These are phyloP conservation scores for Halcyon badia DNA, from an alignment of 2,797 vertebrate genomes.

Conservation along the genomic window DNA sequence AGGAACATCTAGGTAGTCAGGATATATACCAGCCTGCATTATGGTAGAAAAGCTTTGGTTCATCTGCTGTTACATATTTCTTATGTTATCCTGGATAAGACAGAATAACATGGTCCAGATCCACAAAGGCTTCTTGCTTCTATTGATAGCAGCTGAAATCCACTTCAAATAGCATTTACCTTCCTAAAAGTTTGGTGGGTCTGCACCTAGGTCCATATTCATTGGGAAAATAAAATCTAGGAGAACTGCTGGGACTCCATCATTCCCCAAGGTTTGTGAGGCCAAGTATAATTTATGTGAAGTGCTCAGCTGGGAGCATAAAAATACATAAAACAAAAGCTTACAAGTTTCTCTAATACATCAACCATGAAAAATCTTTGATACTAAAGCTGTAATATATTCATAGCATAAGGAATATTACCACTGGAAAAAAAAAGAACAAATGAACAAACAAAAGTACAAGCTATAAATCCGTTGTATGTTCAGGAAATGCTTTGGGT, in stretches of 20 bases:
- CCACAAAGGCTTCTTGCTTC: background rate
- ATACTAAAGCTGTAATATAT: background rate
- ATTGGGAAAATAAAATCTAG: background rate
- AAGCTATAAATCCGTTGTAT: background rate
- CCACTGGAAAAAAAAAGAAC: background rate
- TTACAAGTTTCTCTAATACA: background rate
- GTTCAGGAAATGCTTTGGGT: background rate
- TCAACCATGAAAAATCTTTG: background rate
- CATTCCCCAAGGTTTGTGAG: background rate
- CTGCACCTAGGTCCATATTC: background rate
- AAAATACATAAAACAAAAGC: background rate
- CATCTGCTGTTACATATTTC: background rate
- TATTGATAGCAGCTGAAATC: background rate
- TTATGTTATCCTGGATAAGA: background rate
- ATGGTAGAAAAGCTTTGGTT: background rate
- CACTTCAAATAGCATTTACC: background rate
- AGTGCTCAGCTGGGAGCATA: background rate
- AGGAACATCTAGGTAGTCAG: background rate
- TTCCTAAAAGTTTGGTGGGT: background rate
- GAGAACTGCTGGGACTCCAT: background rate
- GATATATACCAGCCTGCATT: background rate
- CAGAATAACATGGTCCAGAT: background rate
- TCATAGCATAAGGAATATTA: background rate
- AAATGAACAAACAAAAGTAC: background rate
- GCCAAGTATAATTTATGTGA: background rate